Percentiles rank a stretch among this genome's conserved stretches.
phyloP scores from a whole-genome alignment of 2,888 invertebrate genomes.

The Tigriopus californicus region DNA sequence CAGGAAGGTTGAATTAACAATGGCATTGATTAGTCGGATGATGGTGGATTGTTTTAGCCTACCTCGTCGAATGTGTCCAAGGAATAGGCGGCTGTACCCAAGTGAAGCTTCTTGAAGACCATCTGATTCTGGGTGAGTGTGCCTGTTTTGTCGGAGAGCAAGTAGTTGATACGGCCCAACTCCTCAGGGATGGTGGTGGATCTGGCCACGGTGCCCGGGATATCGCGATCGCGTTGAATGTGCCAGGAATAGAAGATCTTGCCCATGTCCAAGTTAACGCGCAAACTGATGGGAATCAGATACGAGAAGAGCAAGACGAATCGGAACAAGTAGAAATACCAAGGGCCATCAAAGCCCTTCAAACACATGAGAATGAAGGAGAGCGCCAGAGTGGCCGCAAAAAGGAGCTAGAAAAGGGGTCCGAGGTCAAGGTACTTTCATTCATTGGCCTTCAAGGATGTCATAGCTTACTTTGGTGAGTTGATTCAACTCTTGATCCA shows the following conservation, averaged over 20 bases:
- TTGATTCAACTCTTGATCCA: slow-evolving; percentile 90
- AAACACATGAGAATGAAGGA: slow-evolving; percentile 86
- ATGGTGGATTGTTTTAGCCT: slow-evolving; percentile 23
- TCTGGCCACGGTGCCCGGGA: slow-evolving; percentile 82
- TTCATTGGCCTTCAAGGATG: too few species aligned
- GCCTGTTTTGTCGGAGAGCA: slow-evolving; percentile 96
- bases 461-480: slow-evolving; percentile 60
- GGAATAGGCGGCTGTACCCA: slow-evolving; percentile 80
- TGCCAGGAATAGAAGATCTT: slow-evolving; percentile 94
- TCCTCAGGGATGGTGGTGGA: slow-evolving; percentile 98
- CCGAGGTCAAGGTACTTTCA: slow-evolving; percentile 25
- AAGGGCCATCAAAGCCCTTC: slow-evolving; percentile 88
- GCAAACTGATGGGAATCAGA: slow-evolving; percentile 92
- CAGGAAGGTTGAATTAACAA: neutral
- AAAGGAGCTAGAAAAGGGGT: slow-evolving; percentile 40
- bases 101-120: slow-evolving; percentile 86
- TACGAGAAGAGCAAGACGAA: slow-evolving; percentile 95
- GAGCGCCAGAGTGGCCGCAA: slow-evolving; percentile 69
- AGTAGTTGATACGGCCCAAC: slow-evolving; percentile 80
- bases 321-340: slow-evolving; percentile 89
- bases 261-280: slow-evolving; percentile 97
- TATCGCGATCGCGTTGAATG: slow-evolving; percentile 78
- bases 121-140: slow-evolving; percentile 97
- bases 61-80: slow-evolving; percentile 65
- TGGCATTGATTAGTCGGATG: neutral